Evolutionary conservation across 2,113 vertebrate genomes (phyloP).

Genomic region (Xenopus borealis): DNA sequence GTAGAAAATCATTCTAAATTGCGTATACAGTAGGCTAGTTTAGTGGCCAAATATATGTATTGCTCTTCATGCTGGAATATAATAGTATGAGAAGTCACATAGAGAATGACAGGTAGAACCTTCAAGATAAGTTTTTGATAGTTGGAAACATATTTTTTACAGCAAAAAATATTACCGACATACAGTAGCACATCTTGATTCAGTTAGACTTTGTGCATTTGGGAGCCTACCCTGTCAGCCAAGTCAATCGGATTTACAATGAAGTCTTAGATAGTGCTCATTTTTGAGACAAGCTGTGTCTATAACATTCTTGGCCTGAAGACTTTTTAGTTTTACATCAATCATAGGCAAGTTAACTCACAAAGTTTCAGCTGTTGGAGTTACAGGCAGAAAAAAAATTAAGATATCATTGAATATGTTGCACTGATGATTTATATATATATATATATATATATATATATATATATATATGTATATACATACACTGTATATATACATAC

Average conservation of each 20-base stretch:
- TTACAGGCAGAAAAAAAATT: constrained; percentile 25
- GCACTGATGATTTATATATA: no score
- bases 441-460: no score
- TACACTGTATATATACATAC: no score
- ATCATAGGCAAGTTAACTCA: constrained; percentile 23
- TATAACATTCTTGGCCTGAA: constrained; percentile 34
- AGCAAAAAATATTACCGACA: constrained; percentile 34
- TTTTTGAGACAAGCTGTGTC: constrained; percentile 37
- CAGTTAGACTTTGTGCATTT: constrained; percentile 28
- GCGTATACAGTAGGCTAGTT: constrained; percentile 10
- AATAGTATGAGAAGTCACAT: constrained; percentile 14
- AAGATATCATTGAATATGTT: no score
- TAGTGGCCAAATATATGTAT: constrained; percentile 1
- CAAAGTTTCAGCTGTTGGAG: constrained; percentile 16
- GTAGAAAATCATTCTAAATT: constrained; percentile 9
- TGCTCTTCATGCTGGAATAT: background rate
- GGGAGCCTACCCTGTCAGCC: constrained; percentile 31
- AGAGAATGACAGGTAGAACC: constrained; percentile 39
- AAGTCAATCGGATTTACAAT: constrained; percentile 40
- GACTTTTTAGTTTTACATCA: constrained; percentile 33
- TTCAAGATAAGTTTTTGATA: constrained; percentile 34
- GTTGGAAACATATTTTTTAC: constrained; percentile 41
- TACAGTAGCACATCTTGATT: constrained; percentile 38
- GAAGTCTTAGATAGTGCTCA: constrained; percentile 31
- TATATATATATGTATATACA: no score